Conservation (phyloP, 2,113 vertebrate species). For the Xyliphius kryptos region DNA sequence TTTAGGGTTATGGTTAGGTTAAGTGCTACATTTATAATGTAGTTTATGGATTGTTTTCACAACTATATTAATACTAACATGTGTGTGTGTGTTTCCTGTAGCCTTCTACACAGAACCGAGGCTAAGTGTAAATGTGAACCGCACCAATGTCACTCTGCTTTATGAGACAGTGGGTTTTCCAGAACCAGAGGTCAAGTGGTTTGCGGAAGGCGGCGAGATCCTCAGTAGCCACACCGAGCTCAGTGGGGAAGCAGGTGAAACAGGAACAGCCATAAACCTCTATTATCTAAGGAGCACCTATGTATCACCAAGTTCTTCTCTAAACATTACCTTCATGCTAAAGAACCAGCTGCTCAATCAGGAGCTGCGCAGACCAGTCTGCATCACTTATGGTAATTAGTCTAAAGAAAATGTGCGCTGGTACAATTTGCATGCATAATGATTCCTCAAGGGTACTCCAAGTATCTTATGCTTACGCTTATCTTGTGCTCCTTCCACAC, state of each 20-base stretch:
- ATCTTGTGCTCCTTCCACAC: too few relatives aligned
- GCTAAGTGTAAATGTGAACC: slow-evolving; percentile 23
- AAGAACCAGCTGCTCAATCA: slow-evolving; percentile 44
- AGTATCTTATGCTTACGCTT: too few relatives aligned
- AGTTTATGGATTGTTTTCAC: too few relatives aligned
- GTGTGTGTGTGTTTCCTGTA: slow-evolving; percentile 9
- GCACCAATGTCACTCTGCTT: slow-evolving; percentile 6
- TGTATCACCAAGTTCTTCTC: background rate
- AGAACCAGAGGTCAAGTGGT: slow-evolving; percentile 41
- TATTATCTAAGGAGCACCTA: slow-evolving; percentile 23
- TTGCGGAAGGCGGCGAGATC: background rate
- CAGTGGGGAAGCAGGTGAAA: background rate
- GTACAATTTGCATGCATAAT: too few relatives aligned
- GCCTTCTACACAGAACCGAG: slow-evolving; percentile 46
- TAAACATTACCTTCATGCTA: slow-evolving; percentile 42
- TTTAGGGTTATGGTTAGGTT: too few relatives aligned
- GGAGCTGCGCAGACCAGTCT: slow-evolving; percentile 33
- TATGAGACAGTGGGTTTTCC: slow-evolving; percentile 45
- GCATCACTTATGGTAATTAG: too few relatives aligned
- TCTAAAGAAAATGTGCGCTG: too few relatives aligned
- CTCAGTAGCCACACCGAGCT: slow-evolving; percentile 20
- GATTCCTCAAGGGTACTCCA: too few relatives aligned
- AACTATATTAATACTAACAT: background rate
- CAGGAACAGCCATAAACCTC: background rate
- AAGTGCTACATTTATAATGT: too few relatives aligned